These are phyloP conservation scores for Rhynchotus rufescens DNA, from an alignment of 2,797 vertebrate species.

Conservation along the genomic window DNA sequence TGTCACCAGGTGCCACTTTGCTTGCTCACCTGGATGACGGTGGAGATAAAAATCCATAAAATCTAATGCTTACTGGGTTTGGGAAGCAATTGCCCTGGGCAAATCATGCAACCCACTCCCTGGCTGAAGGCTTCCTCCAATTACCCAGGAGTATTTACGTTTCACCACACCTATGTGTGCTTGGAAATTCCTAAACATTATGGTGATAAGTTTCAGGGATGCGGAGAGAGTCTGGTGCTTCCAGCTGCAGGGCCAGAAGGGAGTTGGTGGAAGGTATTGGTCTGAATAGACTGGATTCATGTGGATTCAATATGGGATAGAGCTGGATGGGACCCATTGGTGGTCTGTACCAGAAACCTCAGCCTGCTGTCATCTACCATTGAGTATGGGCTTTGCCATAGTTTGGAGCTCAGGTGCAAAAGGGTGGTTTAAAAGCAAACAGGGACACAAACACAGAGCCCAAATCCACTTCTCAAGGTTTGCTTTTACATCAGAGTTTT, in stretches of 20 bases:
- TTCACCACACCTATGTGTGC: neutral
- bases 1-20: neutral
- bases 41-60: neutral
- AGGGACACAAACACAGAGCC: neutral
- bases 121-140: neutral
- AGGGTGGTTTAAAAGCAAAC: neutral
- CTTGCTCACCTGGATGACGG: too few relatives aligned
- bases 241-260: neutral
- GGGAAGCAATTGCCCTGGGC: neutral
- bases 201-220: neutral
- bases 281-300: neutral
- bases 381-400: fast-evolving
- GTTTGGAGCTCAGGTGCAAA: neutral
- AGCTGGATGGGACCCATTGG: neutral
- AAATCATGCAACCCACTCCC: neutral
- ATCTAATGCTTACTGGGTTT: neutral
- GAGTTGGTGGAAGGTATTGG: neutral
- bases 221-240: neutral
- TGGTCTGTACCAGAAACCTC: neutral
- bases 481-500: neutral
- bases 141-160: neutral
- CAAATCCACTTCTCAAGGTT: neutral
- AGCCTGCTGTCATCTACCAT: neutral
- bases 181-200: neutral
- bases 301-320: fast-evolving